Evolutionary conservation across 2,113 vertebrate species (phyloP).

Genomic region (Struthidea cinerea): DNA sequence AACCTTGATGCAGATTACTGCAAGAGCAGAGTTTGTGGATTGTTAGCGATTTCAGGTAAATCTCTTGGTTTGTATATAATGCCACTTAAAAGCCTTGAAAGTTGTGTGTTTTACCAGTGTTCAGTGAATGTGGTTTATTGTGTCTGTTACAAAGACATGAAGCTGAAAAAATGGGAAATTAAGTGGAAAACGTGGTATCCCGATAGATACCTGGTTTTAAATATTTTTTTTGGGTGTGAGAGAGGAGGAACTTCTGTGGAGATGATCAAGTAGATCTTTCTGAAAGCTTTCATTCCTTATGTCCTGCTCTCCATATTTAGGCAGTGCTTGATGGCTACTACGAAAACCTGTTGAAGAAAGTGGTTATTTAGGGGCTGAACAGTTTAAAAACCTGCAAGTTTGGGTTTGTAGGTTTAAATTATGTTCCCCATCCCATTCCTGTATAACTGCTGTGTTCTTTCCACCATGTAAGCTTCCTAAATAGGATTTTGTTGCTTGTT

Average conservation of each 20-base stretch:
- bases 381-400: not conserved
- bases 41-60: not conserved
- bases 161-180: not conserved
- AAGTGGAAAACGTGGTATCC: accelerated
- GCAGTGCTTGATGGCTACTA: not conserved
- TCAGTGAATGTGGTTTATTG: not conserved
- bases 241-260: not conserved
- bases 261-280: not conserved
- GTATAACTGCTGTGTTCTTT: not conserved
- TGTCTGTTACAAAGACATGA: not conserved
- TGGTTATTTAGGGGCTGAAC: not conserved
- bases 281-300: accelerated
- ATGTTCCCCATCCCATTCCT: not conserved
- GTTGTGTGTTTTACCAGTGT: not conserved
- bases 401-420: not conserved
- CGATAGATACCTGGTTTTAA: not conserved
- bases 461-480: not conserved
- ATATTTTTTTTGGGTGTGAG: not conserved
- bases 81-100: not conserved
- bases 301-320: not conserved
- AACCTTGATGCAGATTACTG: not conserved
- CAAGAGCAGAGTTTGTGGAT: not conserved
- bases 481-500: not conserved
- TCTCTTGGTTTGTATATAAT: not conserved
- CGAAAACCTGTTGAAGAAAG: not conserved